phyloP scores from a whole-genome alignment of 2,797 vertebrate species.

The Xiphophorus birchmanni region DNA sequence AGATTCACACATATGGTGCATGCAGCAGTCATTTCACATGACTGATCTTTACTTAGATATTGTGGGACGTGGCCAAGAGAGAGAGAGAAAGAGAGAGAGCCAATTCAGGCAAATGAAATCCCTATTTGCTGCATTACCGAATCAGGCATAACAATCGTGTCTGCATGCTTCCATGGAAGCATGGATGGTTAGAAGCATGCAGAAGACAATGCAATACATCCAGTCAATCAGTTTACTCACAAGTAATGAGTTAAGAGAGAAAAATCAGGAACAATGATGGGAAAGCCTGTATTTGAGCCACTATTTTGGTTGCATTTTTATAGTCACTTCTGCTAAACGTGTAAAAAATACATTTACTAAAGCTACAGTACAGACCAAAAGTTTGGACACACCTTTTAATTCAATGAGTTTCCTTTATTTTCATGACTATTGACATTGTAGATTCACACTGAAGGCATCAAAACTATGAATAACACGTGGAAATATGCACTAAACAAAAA shows the following conservation, averaged over 20 bases:
- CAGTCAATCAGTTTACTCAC: slow-evolving; percentile 4
- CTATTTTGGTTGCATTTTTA: neutral
- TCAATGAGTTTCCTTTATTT: too few species aligned
- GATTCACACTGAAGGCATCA: too few species aligned
- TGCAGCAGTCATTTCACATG: slow-evolving; percentile 21
- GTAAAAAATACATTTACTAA: neutral
- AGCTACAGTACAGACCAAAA: too few species aligned
- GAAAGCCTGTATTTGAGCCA: neutral
- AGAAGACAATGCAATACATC: neutral
- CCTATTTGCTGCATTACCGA: slow-evolving; percentile 18
- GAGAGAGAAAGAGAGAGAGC: neutral
- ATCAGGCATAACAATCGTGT: slow-evolving; percentile 1
- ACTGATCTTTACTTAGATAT: slow-evolving; percentile 47
- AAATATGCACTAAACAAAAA: too few species aligned
- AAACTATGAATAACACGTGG: too few species aligned
- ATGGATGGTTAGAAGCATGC: neutral
- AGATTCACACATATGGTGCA: neutral
- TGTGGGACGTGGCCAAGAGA: slow-evolving; percentile 15
- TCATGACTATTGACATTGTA: too few species aligned
- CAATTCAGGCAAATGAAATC: slow-evolving; percentile 47
- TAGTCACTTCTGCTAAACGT: neutral
- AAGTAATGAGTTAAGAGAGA: neutral
- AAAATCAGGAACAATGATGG: neutral
- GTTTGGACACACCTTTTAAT: too few species aligned
- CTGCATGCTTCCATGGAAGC: neutral